Evolutionary conservation across 2,888 invertebrate genomes (phyloP).

Genomic region (Drosophila subquinaria): DNA sequence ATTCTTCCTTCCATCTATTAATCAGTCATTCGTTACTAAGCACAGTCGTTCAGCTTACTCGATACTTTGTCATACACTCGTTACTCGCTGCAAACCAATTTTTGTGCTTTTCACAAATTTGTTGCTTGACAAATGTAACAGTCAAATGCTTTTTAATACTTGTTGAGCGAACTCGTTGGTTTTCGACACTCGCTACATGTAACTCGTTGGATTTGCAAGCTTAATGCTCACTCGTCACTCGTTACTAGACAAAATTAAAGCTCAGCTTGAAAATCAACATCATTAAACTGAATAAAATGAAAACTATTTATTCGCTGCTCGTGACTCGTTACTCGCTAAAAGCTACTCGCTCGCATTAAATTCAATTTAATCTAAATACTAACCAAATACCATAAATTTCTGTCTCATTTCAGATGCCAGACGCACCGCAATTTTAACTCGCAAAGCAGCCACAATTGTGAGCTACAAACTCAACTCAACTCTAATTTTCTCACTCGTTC

Average conservation of each 20-base stretch:
- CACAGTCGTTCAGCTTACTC: background rate
- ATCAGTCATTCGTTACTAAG: background rate
- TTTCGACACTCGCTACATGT: background rate
- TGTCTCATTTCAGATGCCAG: conserved; percentile 40
- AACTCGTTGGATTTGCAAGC: background rate
- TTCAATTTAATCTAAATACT: conserved; percentile 1
- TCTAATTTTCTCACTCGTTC: conserved; percentile 5
- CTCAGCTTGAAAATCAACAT: background rate
- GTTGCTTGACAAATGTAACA: background rate
- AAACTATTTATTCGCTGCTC: background rate
- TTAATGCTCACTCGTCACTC: background rate
- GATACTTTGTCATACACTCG: background rate
- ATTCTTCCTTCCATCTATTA: too few relatives aligned
- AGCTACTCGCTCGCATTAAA: background rate
- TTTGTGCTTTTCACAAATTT: background rate
- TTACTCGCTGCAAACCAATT: background rate
- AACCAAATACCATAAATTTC: conserved; percentile 21
- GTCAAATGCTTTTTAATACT: background rate
- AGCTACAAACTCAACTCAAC: conserved; percentile 31
- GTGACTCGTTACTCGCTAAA: background rate
- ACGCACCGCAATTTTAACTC: conserved; percentile 35
- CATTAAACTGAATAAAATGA: background rate
- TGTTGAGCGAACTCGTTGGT: background rate
- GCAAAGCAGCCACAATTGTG: conserved; percentile 2
- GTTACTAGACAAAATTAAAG: background rate